A percentile compares a stretch with the other conserved stretches of the same genome.
Evolutionary conservation across 2,888 invertebrate species (phyloP).

Genomic region (Noctua pronuba): DNA sequence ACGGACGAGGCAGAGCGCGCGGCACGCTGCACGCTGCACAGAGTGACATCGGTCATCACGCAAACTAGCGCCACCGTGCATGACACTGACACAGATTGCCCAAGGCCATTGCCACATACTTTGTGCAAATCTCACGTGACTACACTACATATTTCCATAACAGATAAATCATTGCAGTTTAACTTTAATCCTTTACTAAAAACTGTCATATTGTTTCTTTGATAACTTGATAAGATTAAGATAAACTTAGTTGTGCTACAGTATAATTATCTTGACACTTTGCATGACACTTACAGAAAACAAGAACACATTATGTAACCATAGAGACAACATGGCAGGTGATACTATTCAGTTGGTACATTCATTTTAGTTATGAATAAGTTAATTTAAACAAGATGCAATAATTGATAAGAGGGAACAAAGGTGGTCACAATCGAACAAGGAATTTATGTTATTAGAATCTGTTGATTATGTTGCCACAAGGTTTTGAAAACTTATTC

Average conservation of each 20-base stretch:
- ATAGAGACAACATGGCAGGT: constrained; percentile 24
- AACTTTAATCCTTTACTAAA: constrained; percentile 38
- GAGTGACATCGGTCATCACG: constrained; percentile 65
- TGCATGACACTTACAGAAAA: constrained; percentile 14
- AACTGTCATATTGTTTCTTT: constrained; percentile 29
- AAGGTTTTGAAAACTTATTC: neutral
- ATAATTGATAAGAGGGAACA: neutral
- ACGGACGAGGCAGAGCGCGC: constrained; percentile 37
- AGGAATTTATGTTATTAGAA: constrained; percentile 4
- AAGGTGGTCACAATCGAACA: neutral
- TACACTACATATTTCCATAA: constrained; percentile 37
- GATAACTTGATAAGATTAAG: constrained; percentile 44
- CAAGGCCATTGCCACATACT: constrained; percentile 71
- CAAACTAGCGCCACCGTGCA: constrained; percentile 67
- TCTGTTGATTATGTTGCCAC: neutral
- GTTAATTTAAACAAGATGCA: neutral
- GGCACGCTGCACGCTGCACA: constrained; percentile 12
- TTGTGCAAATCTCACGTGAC: constrained; percentile 69
- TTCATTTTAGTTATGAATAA: neutral
- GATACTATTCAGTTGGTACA: constrained; percentile 13
- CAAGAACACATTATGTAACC: constrained; percentile 40
- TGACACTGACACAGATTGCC: constrained; percentile 75
- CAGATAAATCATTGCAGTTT: constrained; percentile 60
- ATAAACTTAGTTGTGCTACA: constrained; percentile 31
- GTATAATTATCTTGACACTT: constrained; percentile 22